Conservation (phyloP, 2,888 invertebrate species). For the Ephialtes manifestator region DNA sequence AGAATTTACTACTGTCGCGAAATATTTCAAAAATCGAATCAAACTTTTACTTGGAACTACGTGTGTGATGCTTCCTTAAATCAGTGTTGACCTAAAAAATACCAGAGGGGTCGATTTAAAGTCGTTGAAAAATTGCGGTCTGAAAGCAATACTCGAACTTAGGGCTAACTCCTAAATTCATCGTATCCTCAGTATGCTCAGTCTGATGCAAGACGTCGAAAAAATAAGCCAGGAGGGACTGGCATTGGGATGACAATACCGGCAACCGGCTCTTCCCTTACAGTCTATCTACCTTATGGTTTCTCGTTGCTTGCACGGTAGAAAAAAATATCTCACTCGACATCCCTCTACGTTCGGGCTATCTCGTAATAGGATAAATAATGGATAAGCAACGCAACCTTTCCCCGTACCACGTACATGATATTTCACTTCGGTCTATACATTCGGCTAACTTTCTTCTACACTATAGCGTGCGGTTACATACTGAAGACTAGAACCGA, state of each 20-base stretch:
- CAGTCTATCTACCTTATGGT: constrained; percentile 15
- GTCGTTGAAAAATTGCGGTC: not conserved
- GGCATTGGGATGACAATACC: not conserved
- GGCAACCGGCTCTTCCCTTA: not conserved
- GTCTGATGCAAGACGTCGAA: not conserved
- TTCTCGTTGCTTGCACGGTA: constrained; percentile 25
- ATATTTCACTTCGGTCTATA: constrained; percentile 61
- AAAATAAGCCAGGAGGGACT: not conserved
- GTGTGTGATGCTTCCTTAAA: not conserved
- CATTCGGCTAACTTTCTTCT: not conserved
- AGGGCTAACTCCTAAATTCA: not conserved
- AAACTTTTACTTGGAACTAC: not conserved
- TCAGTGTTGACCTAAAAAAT: not conserved
- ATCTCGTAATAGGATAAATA: constrained; percentile 66
- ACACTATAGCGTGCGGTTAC: not conserved
- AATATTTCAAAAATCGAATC: too few relatives aligned
- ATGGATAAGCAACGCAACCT: constrained; percentile 62
- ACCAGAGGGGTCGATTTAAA: not conserved
- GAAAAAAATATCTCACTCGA: constrained; percentile 57
- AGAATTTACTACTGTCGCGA: too few relatives aligned
- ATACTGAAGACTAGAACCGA: not conserved
- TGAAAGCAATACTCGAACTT: not conserved
- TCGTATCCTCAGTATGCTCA: not conserved
- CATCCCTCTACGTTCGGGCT: constrained; percentile 33
- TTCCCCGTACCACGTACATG: constrained; percentile 53